These are phyloP conservation scores for Lycodopsis pacificus DNA, from an alignment of 2,797 vertebrate genomes.

Conservation along the genomic window DNA sequence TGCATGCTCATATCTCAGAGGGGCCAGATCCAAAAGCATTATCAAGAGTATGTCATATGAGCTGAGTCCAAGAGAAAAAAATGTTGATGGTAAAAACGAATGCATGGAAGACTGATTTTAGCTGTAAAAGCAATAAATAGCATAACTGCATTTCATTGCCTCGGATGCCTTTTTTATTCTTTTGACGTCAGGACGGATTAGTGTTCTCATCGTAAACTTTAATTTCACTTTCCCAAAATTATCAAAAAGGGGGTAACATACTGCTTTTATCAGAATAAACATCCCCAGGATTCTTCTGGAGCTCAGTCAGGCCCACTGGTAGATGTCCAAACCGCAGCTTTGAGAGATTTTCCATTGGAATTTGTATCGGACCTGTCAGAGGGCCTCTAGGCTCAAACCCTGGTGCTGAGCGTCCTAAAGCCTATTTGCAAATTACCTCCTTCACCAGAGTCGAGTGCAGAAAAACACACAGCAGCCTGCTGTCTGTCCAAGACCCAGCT, in stretches of 20 bases:
- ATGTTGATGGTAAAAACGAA: constrained; percentile 49
- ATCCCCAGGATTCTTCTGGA: constrained; percentile 41
- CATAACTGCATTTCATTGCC: background rate
- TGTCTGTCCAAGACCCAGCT: constrained; percentile 53
- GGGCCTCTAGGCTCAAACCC: constrained; percentile 55
- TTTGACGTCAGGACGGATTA: constrained; percentile 31
- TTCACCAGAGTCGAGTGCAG: constrained; percentile 56
- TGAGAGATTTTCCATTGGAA: constrained; percentile 68
- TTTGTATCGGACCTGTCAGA: constrained; percentile 70
- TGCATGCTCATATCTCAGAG: constrained; percentile 36
- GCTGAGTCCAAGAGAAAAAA: constrained; percentile 39
- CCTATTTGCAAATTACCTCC: constrained; percentile 74
- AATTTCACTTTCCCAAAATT: constrained; percentile 32
- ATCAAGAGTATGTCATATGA: constrained; percentile 32
- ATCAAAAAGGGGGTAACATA: constrained; percentile 21
- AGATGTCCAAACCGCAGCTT: constrained; percentile 71
- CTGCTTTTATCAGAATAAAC: constrained; percentile 59
- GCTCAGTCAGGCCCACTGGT: constrained; percentile 53
- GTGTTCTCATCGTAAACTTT: background rate
- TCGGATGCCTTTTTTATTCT: constrained; percentile 5
- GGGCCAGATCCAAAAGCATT: constrained; percentile 23
- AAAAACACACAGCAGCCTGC: constrained; percentile 71
- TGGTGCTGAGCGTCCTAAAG: constrained; percentile 54
- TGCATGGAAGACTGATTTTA: constrained; percentile 34
- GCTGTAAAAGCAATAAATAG: constrained; percentile 21